A percentile compares a stretch with the other conserved stretches of the same genome.
phyloP scores from a whole-genome alignment of 2,888 invertebrate genomes.

The Epirrhoe tristata region DNA sequence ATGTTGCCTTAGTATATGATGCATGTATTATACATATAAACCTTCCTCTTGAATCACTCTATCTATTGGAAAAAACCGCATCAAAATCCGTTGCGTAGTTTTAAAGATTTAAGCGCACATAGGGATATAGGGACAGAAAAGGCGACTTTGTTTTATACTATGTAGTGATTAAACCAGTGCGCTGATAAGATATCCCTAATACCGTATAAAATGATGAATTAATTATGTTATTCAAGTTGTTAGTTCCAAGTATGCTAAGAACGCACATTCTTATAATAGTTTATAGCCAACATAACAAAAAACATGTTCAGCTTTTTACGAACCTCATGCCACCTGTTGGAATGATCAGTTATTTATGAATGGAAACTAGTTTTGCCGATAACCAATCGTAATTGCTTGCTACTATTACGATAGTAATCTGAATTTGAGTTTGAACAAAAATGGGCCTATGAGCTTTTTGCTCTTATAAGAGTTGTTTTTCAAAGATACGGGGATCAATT shows the following conservation, averaged over 20 bases:
- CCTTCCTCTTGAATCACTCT: no score
- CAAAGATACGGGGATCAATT: background rate
- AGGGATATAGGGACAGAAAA: no score
- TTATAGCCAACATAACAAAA: slow-evolving; percentile 26
- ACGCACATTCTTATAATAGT: slow-evolving; percentile 12
- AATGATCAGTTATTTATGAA: slow-evolving; percentile 31
- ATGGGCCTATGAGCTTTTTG: slow-evolving; percentile 7
- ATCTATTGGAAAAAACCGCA: no score
- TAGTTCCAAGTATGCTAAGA: background rate
- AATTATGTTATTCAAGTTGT: slow-evolving; percentile 1
- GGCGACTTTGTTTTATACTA: no score
- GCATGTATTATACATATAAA: no score
- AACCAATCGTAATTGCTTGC: slow-evolving; percentile 30
- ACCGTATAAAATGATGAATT: slow-evolving; percentile 9
- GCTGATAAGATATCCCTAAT: no score
- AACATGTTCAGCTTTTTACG: slow-evolving; percentile 25
- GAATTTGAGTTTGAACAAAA: slow-evolving; percentile 28
- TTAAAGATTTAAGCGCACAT: no score
- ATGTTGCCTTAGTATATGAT: no score
- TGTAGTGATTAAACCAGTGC: no score
- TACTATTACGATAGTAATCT: slow-evolving; percentile 31
- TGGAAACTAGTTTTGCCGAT: slow-evolving; percentile 34
- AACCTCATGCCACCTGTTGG: slow-evolving; percentile 30
- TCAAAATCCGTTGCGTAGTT: no score
- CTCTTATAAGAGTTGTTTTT: background rate